Conservation (phyloP, 1,140 invertebrate species). For the Branchinecta lindahli region DNA sequence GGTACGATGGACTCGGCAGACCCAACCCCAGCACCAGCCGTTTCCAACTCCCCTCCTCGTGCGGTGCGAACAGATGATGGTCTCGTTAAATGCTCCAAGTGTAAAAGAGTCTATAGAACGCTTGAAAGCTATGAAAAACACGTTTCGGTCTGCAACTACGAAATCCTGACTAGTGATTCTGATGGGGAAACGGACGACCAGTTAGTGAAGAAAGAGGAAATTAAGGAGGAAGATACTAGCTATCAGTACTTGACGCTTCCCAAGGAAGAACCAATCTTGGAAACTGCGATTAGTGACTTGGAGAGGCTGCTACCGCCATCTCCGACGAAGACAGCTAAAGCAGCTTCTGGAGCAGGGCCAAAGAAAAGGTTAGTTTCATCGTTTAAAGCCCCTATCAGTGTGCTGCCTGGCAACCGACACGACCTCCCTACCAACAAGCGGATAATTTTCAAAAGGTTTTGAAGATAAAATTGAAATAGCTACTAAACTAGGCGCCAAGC, state of each 20-base stretch:
- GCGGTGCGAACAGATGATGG: constrained; percentile 33
- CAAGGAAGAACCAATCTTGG: constrained; percentile 21
- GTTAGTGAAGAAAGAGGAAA: constrained; percentile 9
- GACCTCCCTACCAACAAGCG: too few species aligned
- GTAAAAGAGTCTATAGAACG: constrained; percentile 74
- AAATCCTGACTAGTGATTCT: constrained; percentile 32
- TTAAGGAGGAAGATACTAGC: constrained; percentile 37
- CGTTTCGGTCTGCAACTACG: constrained; percentile 47
- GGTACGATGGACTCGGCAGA: background rate
- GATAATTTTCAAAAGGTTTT: too few species aligned
- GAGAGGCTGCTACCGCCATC: too few species aligned
- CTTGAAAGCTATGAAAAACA: constrained; percentile 70
- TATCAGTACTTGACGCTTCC: constrained; percentile 29
- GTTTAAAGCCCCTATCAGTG: too few species aligned
- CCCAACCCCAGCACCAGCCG: background rate
- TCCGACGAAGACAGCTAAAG: too few species aligned
- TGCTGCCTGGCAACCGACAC: too few species aligned
- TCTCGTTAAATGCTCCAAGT: constrained; percentile 69
- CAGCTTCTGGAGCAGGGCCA: too few species aligned
- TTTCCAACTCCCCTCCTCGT: background rate
- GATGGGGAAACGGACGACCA: constrained; percentile 26
- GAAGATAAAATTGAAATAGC: too few species aligned
- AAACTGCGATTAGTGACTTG: constrained; percentile 13
- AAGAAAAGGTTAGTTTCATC: too few species aligned
- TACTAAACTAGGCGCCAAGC: too few species aligned